Percentiles rank a stretch among this genome's conserved stretches.
phyloP scores from a whole-genome alignment of 2,888 invertebrate genomes.

The Mesochorus sp. region DNA sequence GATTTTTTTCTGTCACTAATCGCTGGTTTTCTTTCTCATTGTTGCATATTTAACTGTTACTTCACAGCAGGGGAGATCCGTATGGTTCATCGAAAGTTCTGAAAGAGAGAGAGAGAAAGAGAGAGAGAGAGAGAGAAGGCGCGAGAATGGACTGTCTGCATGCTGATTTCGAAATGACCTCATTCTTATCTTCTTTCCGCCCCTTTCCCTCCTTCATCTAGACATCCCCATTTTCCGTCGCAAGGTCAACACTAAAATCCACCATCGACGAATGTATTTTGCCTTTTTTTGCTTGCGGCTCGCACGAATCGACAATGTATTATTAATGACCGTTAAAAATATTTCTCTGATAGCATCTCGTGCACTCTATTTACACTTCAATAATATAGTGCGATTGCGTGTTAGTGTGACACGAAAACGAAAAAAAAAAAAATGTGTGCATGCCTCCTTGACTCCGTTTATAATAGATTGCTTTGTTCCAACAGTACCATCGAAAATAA shows the following conservation, averaged over 20 bases:
- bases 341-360: neutral
- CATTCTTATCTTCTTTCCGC: neutral
- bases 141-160: no score
- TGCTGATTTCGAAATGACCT: constrained; percentile 9
- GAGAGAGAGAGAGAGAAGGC: no score
- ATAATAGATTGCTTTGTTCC: constrained; percentile 48
- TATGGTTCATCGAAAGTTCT: neutral
- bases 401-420: neutral
- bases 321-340: constrained; percentile 14
- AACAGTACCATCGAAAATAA: constrained; percentile 83
- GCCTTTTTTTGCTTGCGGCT: constrained; percentile 6
- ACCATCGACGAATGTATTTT: neutral
- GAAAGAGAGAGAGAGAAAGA: no score
- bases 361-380: neutral
- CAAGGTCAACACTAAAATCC: neutral
- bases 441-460: neutral
- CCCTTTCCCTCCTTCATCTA: neutral
- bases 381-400: neutral
- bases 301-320: neutral
- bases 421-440: no score
- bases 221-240: neutral
- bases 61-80: constrained; percentile 5
- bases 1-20: no score
- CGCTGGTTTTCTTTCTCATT: neutral
- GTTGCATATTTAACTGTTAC: constrained; percentile 9